phyloP scores from a whole-genome alignment of 2,888 invertebrate genomes.

The Drosophila cognata region DNA sequence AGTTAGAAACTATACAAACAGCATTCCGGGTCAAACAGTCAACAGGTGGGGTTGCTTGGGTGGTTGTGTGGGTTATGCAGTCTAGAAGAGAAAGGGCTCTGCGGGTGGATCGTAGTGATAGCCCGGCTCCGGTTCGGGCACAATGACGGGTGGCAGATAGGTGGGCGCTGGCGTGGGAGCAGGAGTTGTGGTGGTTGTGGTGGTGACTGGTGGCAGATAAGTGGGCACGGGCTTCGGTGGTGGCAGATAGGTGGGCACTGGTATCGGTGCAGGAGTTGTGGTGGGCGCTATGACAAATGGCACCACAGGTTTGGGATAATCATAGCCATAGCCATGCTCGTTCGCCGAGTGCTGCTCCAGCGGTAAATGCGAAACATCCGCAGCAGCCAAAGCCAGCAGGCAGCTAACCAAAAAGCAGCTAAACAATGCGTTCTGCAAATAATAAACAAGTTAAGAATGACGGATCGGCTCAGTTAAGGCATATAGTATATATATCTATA shows the following conservation, averaged over 20 bases:
- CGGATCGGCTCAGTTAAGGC: background rate
- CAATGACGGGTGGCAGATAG: slow-evolving; percentile 65
- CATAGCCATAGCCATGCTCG: slow-evolving; percentile 74
- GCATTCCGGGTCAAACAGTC: slow-evolving; percentile 48
- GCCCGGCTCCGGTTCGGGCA: slow-evolving; percentile 58
- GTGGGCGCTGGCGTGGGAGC: slow-evolving; percentile 69
- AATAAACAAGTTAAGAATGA: background rate
- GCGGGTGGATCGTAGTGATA: slow-evolving; percentile 69
- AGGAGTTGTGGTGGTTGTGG: slow-evolving; percentile 52
- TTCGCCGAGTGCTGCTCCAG: slow-evolving; percentile 23
- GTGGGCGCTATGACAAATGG: slow-evolving; percentile 64
- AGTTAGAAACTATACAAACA: slow-evolving; percentile 58
- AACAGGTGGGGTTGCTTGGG: background rate
- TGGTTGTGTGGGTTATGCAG: slow-evolving; percentile 3
- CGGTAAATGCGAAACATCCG: slow-evolving; percentile 78
- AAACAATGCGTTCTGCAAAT: slow-evolving; percentile 62
- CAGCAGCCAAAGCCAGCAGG: slow-evolving; percentile 56
- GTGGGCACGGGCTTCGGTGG: slow-evolving; percentile 33
- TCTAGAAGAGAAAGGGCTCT: slow-evolving; percentile 63
- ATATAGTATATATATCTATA: background rate
- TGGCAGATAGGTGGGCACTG: slow-evolving; percentile 60
- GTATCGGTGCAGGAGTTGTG: slow-evolving; percentile 58
- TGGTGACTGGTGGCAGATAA: slow-evolving; percentile 37
- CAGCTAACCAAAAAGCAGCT: slow-evolving; percentile 53
- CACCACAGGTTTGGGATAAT: slow-evolving; percentile 69